Evolutionary conservation across 2,113 vertebrate genomes (phyloP).

Genomic region (Cheilinus undulatus): DNA sequence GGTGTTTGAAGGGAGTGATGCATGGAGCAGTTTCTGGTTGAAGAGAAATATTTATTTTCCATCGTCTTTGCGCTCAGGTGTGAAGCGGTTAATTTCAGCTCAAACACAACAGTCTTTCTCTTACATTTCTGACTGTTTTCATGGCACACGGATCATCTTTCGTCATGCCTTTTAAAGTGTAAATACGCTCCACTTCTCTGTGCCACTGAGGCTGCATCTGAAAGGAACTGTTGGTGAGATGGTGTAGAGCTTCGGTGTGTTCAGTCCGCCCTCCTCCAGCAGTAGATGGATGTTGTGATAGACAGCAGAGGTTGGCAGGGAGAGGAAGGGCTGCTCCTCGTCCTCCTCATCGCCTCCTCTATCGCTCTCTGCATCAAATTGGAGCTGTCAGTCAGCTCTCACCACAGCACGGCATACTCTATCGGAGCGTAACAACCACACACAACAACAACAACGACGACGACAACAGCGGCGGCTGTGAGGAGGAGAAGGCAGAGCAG

Average conservation of each 20-base stretch:
- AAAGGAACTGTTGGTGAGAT: slow-evolving; percentile 11
- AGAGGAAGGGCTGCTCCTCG: slow-evolving; percentile 43
- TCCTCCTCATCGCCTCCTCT: slow-evolving; percentile 39
- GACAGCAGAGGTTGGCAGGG: slow-evolving; percentile 35
- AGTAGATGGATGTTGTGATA: slow-evolving; percentile 58
- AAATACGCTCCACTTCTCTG: too few relatives aligned
- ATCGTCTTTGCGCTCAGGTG: too few relatives aligned
- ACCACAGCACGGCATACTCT: slow-evolving; percentile 29
- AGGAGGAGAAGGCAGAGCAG: background rate
- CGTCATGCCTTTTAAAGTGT: too few relatives aligned
- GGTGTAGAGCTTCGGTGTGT: slow-evolving; percentile 24
- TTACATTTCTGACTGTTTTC: too few relatives aligned
- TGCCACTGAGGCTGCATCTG: too few relatives aligned
- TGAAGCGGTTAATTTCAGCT: too few relatives aligned
- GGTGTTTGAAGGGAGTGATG: too few relatives aligned
- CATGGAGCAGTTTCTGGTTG: too few relatives aligned
- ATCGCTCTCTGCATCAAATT: slow-evolving; percentile 64
- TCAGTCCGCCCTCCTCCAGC: slow-evolving; percentile 44
- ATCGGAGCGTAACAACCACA: slow-evolving; percentile 15
- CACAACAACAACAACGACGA: background rate
- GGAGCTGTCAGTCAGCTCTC: slow-evolving; percentile 55
- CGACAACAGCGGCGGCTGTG: background rate
- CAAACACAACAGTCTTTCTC: too few relatives aligned
- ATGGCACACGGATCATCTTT: too few relatives aligned
- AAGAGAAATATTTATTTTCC: too few relatives aligned